Percentiles rank a stretch among this genome's conserved stretches.
Evolutionary conservation across 2,888 invertebrate species (phyloP).

Genomic region (Schizotus pectinicornis): DNA sequence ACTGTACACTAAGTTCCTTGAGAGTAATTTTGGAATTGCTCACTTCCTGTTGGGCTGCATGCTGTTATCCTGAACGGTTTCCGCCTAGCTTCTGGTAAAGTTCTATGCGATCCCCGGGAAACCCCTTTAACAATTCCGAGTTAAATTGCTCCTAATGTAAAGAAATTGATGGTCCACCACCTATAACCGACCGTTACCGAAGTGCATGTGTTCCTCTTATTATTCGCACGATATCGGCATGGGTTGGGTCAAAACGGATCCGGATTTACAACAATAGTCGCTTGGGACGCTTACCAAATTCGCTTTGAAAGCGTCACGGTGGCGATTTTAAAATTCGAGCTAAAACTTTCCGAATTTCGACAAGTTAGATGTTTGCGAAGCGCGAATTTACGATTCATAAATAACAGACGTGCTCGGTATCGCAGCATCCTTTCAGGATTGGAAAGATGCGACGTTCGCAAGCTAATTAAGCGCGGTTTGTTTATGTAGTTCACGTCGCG

Average conservation of each 20-base stretch:
- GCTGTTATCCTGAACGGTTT: slow-evolving; percentile 24
- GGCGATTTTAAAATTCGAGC: too few species aligned
- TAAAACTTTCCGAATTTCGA: too few species aligned
- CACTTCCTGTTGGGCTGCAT: slow-evolving; percentile 11
- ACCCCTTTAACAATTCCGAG: slow-evolving; percentile 17
- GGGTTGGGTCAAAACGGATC: too few species aligned
- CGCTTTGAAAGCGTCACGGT: too few species aligned
- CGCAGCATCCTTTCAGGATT: slow-evolving; percentile 2
- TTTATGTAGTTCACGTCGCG: slow-evolving; percentile 19
- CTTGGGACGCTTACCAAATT: too few species aligned
- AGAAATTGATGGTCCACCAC: slow-evolving; percentile 23
- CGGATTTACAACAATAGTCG: too few species aligned
- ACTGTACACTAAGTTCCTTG: not conserved
- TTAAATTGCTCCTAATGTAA: slow-evolving; percentile 27
- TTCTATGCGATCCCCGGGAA: slow-evolving; percentile 12
- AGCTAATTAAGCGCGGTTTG: slow-evolving; percentile 20
- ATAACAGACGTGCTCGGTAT: not conserved
- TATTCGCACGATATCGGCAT: not conserved
- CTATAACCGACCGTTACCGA: slow-evolving; percentile 16
- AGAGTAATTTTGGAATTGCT: slow-evolving; percentile 22
- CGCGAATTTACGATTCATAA: not conserved
- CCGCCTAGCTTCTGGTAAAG: slow-evolving; percentile 15
- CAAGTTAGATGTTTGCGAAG: not conserved
- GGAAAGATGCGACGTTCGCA: slow-evolving; percentile 7
- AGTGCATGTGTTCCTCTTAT: slow-evolving; percentile 24